Percentiles rank a stretch among this genome's conserved stretches.
Evolutionary conservation across 2,888 invertebrate genomes (phyloP).

Genomic region (Rugalucina vietnamica): DNA sequence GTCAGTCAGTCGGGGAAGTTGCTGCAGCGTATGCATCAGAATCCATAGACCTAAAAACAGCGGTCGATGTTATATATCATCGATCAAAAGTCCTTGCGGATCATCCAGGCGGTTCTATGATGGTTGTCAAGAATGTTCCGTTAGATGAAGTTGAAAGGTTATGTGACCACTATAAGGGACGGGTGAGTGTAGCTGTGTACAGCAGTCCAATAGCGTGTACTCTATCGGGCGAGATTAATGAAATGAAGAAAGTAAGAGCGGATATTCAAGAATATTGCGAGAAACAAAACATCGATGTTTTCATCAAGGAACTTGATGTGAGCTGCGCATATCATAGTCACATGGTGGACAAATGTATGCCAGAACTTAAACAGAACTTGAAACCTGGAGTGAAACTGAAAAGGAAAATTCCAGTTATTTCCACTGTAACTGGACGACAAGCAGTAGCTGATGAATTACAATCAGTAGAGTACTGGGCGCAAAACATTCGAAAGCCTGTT

Average conservation of each 20-base stretch:
- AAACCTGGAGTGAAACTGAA: slow-evolving; percentile 30
- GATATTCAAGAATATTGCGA: slow-evolving; percentile 32
- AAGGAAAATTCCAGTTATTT: slow-evolving; percentile 58
- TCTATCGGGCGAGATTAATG: slow-evolving; percentile 65
- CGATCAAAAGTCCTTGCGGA: slow-evolving; percentile 60
- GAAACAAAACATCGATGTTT: slow-evolving; percentile 9
- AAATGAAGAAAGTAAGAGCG: slow-evolving; percentile 27
- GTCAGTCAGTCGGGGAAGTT: slow-evolving; percentile 74
- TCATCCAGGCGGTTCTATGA: slow-evolving; percentile 66
- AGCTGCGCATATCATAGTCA: slow-evolving; percentile 75
- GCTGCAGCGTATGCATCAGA: slow-evolving; percentile 70
- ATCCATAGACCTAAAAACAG: slow-evolving; percentile 58
- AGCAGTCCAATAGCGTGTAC: slow-evolving; percentile 68
- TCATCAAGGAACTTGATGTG: slow-evolving; percentile 60
- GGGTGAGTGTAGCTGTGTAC: slow-evolving; percentile 63
- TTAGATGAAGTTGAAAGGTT: slow-evolving; percentile 49
- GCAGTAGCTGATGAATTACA: slow-evolving; percentile 42
- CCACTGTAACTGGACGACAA: slow-evolving; percentile 68
- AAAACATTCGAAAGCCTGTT: slow-evolving; percentile 72
- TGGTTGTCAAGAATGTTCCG: slow-evolving; percentile 57
- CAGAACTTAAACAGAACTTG: slow-evolving; percentile 51
- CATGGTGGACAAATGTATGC: slow-evolving; percentile 57
- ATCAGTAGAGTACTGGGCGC: slow-evolving; percentile 70
- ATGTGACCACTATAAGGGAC: slow-evolving; percentile 23
- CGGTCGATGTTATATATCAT: slow-evolving; percentile 69